These are phyloP conservation scores for Himalopsyche japonica DNA, from an alignment of 2,888 invertebrate species.

Conservation along the genomic window DNA sequence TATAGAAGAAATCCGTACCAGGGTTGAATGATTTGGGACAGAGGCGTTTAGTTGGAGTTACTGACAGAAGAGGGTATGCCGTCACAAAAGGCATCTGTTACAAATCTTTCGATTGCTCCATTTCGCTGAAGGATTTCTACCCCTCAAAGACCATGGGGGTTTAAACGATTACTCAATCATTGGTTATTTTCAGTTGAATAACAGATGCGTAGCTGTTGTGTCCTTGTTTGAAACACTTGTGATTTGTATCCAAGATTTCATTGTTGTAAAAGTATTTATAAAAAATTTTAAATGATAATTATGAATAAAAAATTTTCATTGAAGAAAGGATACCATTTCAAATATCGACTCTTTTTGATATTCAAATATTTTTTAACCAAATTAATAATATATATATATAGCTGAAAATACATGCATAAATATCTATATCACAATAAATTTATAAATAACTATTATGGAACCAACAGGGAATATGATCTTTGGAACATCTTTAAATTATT, in stretches of 20 bases:
- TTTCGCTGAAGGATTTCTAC: not conserved
- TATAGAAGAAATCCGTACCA: not conserved
- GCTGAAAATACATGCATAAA: no score
- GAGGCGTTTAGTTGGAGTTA: not conserved
- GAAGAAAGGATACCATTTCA: no score
- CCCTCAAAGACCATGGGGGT: not conserved
- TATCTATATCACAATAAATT: no score
- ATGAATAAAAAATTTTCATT: no score
- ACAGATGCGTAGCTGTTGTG: not conserved
- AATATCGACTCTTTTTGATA: no score
- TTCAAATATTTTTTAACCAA: no score
- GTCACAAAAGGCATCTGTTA: not conserved
- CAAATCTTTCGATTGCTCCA: not conserved
- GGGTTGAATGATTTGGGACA: not conserved
- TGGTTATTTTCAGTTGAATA: not conserved
- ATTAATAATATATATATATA: no score
- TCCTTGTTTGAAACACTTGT: not conserved
- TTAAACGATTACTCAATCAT: not conserved
- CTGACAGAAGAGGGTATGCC: not conserved
- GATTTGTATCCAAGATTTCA: not conserved
- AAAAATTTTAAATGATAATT: no score
- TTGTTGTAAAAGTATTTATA: no score
- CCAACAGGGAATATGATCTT: no score
- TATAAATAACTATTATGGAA: no score
- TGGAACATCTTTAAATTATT: no score